Evolutionary conservation across 2,113 vertebrate genomes (phyloP), one percentile per base, ranked within the genome.

Genomic region (Syrmaticus mikado): DNA sequence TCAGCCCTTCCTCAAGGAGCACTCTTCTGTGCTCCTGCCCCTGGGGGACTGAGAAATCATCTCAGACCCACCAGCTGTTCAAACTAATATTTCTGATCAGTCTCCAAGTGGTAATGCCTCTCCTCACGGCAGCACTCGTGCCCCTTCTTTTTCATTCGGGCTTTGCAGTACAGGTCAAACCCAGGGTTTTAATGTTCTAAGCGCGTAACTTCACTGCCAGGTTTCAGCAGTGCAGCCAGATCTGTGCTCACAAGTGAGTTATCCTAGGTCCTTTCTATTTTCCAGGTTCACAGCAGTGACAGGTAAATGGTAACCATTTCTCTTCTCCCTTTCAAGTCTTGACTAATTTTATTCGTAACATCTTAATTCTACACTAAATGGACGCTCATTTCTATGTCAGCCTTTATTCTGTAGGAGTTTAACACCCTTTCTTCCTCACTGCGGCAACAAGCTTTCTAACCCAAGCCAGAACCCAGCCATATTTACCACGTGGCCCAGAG

Each of bases 1-100:
- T 82, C 60, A 45, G 18, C 32, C 18, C 4, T 27, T 60, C 17
- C 45, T 65, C 1, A 0, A 41, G 5, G 3, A 68, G 25, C 0
- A 25, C 28, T 6, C n/a, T 38, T 45, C 38, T 43, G 40, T 15
- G 15, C 4, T 78, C 24, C 46, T 45, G 11, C 7, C 57, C 14
- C 19, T 27, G 21, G 17, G 6, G 12, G 40, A 74, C 78, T 11
- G 28, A 28, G 24, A 41, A 24, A 19, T 3, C 22, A 11, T 34
- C 55, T 70, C 43, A 61, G 45, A 64, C 16, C 6, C 13, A 11
- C 12, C 10, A 74, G 34, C 38, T 68, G 36, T 8, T 46, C 21
- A 36, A 66, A 52, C 17, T 21, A 61, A 4, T 36, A 16, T 12
- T 81, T 53, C 78, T 66, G 17, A 70, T 45, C 13, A 65, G 28